Conservation (phyloP, 1,140 invertebrate species). For the Leptinotarsa texana region DNA sequence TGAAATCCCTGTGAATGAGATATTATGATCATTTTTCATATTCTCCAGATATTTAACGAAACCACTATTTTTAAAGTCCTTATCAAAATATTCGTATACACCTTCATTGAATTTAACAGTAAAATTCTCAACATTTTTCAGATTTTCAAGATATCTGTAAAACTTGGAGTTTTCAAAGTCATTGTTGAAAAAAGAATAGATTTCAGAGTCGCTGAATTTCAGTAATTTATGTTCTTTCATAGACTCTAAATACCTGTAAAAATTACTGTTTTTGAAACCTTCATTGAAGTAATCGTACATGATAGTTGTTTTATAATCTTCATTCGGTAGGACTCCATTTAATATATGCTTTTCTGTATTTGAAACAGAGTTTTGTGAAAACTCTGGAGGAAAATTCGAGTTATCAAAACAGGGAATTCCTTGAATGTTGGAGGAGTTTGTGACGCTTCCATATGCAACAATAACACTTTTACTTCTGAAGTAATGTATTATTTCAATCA, state of each 20-base stretch:
- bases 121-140: slow-evolving; percentile 13
- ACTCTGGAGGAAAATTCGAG: background rate
- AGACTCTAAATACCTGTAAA: slow-evolving; percentile 12
- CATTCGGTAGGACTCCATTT: background rate
- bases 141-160: slow-evolving; percentile 12
- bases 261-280: slow-evolving; percentile 15
- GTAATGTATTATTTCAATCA: background rate
- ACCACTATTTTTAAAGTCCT: slow-evolving; percentile 12
- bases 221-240: background rate
- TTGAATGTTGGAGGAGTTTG: background rate
- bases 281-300: slow-evolving; percentile 18
- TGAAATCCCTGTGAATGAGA: background rate
- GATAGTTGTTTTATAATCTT: background rate
- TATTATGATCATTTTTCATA: background rate
- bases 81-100: slow-evolving; percentile 12
- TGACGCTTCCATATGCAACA: background rate
- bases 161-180: slow-evolving; percentile 4
- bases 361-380: background rate
- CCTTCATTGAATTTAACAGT: slow-evolving; percentile 10
- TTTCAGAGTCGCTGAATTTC: slow-evolving; percentile 1
- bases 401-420: slow-evolving; percentile 11
- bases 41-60: slow-evolving; percentile 19
- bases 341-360: background rate
- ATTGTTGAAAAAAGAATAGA: slow-evolving; percentile 5
- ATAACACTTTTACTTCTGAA: background rate